Conservation (phyloP, 2,113 vertebrate genomes). For the Brienomyrus brachyistius region DNA sequence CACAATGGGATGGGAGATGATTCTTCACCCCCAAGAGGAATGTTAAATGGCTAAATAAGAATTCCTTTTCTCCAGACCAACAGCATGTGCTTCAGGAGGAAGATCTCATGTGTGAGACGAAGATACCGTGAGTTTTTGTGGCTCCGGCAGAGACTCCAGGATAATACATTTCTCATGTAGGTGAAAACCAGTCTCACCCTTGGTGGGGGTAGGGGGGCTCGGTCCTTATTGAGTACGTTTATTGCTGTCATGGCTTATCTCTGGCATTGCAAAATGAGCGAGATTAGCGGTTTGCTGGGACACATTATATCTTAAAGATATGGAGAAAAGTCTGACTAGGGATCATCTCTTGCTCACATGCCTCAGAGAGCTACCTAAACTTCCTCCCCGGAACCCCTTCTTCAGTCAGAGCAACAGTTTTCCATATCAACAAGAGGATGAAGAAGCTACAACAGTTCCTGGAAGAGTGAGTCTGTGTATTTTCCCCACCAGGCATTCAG, state of each 20-base stretch:
- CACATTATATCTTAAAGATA: not conserved
- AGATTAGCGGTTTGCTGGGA: not conserved
- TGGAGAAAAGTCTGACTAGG: not conserved
- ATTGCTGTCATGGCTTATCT: not conserved
- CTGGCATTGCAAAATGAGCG: not conserved
- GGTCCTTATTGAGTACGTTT: not conserved
- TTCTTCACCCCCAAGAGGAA: not conserved
- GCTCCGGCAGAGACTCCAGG: slow-evolving; percentile 82
- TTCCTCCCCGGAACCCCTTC: slow-evolving; percentile 81
- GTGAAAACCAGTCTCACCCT: slow-evolving; percentile 34
- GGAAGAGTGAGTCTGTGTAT: slow-evolving; percentile 67
- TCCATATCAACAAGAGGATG: slow-evolving; percentile 75
- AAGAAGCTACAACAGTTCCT: slow-evolving; percentile 82
- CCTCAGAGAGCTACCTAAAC: slow-evolving; percentile 73
- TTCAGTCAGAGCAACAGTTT: slow-evolving; percentile 76
- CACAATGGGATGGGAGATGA: not conserved
- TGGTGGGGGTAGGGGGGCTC: not conserved
- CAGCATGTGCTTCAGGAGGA: slow-evolving; percentile 89
- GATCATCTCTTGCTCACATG: not conserved
- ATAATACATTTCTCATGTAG: slow-evolving; percentile 80
- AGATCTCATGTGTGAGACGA: slow-evolving; percentile 80
- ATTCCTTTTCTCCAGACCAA: slow-evolving; percentile 66
- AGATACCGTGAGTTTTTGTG: slow-evolving; percentile 91
- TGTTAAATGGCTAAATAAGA: not conserved
- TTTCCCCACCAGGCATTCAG: not conserved